Percentiles rank a stretch among this genome's conserved stretches.
Conservation (phyloP, 1,140 invertebrate genomes). For the Episyrphus balteatus region DNA sequence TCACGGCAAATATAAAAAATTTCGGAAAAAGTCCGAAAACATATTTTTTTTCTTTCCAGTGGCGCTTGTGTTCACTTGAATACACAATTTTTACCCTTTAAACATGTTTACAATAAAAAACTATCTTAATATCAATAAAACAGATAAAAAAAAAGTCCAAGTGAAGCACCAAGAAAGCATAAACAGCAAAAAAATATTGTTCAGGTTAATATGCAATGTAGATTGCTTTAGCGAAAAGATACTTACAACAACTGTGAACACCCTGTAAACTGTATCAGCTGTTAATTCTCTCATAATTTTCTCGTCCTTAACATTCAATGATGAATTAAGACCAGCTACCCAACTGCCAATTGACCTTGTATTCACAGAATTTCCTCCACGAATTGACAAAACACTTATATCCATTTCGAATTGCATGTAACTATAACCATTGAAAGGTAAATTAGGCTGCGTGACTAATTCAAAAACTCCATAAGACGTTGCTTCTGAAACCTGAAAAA, state of each 20-base stretch:
- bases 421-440: slow-evolving; percentile 53
- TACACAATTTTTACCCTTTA: too few relatives aligned
- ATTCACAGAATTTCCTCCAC: slow-evolving; percentile 52
- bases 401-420: slow-evolving; percentile 62
- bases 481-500: slow-evolving; percentile 42
- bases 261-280: slow-evolving; percentile 66
- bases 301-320: slow-evolving; percentile 48
- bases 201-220: too few relatives aligned
- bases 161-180: too few relatives aligned
- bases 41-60: too few relatives aligned
- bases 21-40: too few relatives aligned
- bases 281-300: slow-evolving; percentile 60
- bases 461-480: slow-evolving; percentile 54
- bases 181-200: too few relatives aligned
- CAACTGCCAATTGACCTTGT: slow-evolving; percentile 51
- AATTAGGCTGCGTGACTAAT: slow-evolving; percentile 30
- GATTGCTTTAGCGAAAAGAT: slow-evolving; percentile 9
- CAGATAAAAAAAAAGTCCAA: too few relatives aligned
- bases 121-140: too few relatives aligned
- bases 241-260: slow-evolving; percentile 62
- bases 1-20: too few relatives aligned
- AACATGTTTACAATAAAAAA: too few relatives aligned
- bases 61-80: too few relatives aligned
- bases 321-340: slow-evolving; percentile 54
- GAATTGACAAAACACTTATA: slow-evolving; percentile 51